Conservation (phyloP, 2,797 vertebrate species). For the Phataginus tetradactyla region DNA sequence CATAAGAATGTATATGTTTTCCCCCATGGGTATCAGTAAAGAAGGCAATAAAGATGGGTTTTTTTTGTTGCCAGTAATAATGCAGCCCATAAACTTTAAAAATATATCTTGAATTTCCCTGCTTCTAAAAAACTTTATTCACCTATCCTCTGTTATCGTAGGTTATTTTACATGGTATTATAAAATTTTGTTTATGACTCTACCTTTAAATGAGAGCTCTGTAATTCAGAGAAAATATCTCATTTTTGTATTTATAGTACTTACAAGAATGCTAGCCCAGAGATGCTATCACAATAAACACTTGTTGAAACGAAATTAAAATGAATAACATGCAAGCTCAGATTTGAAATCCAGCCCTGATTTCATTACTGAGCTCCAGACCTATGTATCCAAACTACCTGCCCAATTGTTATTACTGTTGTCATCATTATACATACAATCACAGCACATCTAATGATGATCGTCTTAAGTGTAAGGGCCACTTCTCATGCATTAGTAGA, state of each 20-base stretch:
- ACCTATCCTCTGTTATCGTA: conserved; percentile 14
- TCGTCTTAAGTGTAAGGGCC: background rate
- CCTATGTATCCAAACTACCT: background rate
- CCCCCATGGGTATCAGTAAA: conserved; percentile 36
- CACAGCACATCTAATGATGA: background rate
- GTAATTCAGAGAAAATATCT: background rate
- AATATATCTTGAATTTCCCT: conserved; percentile 36
- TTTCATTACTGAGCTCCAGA: background rate
- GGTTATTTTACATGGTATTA: conserved; percentile 9
- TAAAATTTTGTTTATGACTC: conserved; percentile 42
- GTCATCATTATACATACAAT: background rate
- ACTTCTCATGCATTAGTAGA: background rate
- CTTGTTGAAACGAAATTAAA: conserved; percentile 16
- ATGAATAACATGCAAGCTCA: background rate
- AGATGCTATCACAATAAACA: background rate
- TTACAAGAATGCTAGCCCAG: background rate
- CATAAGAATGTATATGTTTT: background rate
- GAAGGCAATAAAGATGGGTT: conserved; percentile 21
- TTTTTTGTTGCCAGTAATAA: conserved; percentile 45
- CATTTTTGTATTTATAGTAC: conserved; percentile 13
- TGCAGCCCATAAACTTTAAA: conserved; percentile 1
- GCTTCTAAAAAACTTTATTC: conserved; percentile 53
- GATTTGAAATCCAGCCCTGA: background rate
- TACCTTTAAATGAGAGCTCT: background rate
- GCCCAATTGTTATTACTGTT: background rate